phyloP scores from a whole-genome alignment of 2,888 invertebrate genomes.

The Cheilosia urbana region DNA sequence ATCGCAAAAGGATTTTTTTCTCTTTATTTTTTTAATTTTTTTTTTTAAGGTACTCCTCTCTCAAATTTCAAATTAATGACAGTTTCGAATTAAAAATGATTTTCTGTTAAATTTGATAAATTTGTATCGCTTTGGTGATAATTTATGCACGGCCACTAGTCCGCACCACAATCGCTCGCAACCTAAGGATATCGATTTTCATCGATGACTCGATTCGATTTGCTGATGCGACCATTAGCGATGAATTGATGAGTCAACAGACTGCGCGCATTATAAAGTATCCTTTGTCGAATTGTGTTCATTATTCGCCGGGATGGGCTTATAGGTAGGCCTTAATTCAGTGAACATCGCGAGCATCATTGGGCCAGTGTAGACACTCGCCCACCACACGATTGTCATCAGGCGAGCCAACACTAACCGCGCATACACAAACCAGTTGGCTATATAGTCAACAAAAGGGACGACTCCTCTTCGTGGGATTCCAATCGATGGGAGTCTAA shows the following conservation, averaged over 20 bases:
- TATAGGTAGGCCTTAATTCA: conserved; percentile 41
- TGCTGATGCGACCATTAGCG: conserved; percentile 55
- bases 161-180: conserved; percentile 34
- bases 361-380: conserved; percentile 28
- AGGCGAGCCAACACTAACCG: conserved; percentile 31
- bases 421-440: not conserved
- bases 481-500: conserved; percentile 60
- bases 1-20: not conserved
- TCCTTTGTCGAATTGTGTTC: conserved; percentile 29
- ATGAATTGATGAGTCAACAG: conserved; percentile 65
- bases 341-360: conserved; percentile 21
- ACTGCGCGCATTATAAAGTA: not conserved
- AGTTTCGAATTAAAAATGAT: conserved; percentile 69
- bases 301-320: conserved; percentile 32
- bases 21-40: not conserved
- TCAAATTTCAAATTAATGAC: conserved; percentile 75
- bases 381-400: conserved; percentile 59
- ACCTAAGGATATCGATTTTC: conserved; percentile 57
- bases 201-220: conserved; percentile 60
- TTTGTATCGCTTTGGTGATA: conserved; percentile 61
- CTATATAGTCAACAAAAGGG: conserved; percentile 6
- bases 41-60: conserved; percentile 16
- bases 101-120: conserved; percentile 70
- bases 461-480: conserved; percentile 14
- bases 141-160: conserved; percentile 52